These are phyloP conservation scores for Polydrusus tereticollis DNA, from an alignment of 2,888 invertebrate species.

Conservation along the genomic window DNA sequence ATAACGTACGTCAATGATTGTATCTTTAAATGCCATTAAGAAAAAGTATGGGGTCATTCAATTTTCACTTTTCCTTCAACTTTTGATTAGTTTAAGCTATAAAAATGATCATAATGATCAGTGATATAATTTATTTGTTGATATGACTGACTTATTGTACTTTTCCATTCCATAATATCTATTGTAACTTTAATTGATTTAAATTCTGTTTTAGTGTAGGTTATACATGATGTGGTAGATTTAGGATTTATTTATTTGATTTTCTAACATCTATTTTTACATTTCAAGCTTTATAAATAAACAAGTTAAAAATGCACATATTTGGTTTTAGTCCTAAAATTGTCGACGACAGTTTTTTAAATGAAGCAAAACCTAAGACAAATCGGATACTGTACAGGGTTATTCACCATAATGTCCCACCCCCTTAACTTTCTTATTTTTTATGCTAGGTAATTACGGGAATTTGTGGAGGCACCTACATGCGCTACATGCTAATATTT, in stretches of 20 bases:
- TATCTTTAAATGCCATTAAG: too few relatives aligned
- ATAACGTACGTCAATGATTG: too few relatives aligned
- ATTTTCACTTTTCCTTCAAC: not conserved
- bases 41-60: too few relatives aligned
- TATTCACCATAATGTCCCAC: too few relatives aligned
- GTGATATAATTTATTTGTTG: constrained; percentile 33
- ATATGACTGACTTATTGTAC: constrained; percentile 28
- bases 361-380: too few relatives aligned
- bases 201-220: not conserved
- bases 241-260: constrained; percentile 26
- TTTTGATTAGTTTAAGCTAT: constrained; percentile 13
- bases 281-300: constrained; percentile 21
- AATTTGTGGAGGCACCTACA: too few relatives aligned
- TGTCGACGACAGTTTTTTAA: too few relatives aligned
- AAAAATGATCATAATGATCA: constrained; percentile 24
- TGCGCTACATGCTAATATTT: too few relatives aligned
- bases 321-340: not conserved
- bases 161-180: constrained; percentile 17
- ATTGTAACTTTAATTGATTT: constrained; percentile 3
- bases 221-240: not conserved
- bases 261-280: constrained; percentile 7
- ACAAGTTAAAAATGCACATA: not conserved
- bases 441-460: too few relatives aligned
- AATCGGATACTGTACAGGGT: too few relatives aligned
- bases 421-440: too few relatives aligned